Base-by-base conservation (phyloP, 1,140 invertebrate species). In the Pseudomyrmex pallidus region DNA sequence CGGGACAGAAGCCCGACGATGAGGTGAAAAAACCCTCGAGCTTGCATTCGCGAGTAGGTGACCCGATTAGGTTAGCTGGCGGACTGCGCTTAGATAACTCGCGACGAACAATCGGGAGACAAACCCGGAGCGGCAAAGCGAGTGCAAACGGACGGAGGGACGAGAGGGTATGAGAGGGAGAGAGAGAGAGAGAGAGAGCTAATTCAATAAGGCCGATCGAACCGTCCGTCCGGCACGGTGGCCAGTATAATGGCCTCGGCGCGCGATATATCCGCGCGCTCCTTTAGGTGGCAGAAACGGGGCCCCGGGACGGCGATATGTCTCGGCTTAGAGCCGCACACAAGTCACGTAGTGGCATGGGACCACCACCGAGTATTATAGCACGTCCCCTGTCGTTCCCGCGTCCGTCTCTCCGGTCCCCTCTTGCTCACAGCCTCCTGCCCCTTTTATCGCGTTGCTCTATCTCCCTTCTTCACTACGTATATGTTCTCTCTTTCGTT, bases 331-430 rank as follows among this genome's bases (percentile, higher is more conserved):
- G 88, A 90, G 89, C 84, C 88, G 89, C 82, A 89, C 85, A 90
- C 91, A 89, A 88, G 91, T 92, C 91, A 92, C 91, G 92, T 92
- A 92, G 87, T 59, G 89, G 84, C 87, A 88, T 86, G 87, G 90
- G 91, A 89, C 89, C 90, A 90, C 89, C 90, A 90, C 85, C 89
- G 76, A 70, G 90, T 91, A 91, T 92, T 92, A 91, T 92, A 89
- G 91, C 90, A 89, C 91, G 88, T 86, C 86, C 86, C 82, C 84
- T 66, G 52, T 56, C 83, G 70, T 85, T 62, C 66, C 74, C 84
- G 9, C 50, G 50, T 48, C 44, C n/a, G 25, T 62, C 72, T 56
- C 35, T n/a, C 22, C 12, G 62, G 20, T 48, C 25, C 57, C 13
- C 57, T 48, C 20, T n/a, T 22, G 15, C n/a, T 0, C 52, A 13